Base-by-base conservation (phyloP, 2,888 invertebrate species). In the Lasioglossum marginatum region DNA sequence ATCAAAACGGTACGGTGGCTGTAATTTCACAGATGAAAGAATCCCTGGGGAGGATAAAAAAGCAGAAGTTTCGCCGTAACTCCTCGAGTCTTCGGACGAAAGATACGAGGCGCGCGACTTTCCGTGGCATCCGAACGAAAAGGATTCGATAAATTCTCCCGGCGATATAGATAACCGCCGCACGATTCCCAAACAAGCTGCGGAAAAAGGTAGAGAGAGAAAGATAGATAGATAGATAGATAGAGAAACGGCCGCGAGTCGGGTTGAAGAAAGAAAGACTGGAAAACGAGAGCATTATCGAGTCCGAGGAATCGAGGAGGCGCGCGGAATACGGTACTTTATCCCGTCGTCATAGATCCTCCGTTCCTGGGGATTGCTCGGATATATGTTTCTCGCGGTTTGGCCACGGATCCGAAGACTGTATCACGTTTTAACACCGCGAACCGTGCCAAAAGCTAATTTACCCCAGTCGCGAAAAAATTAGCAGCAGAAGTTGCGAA, bases 281-380 rank as follows among this genome's bases (percentile, higher is more conserved):
- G 73, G 81, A 85, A 87, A 83, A 82, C 78, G 83, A 87, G 82
- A 88, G 88, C 88, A 89, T 90, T 91, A 89, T 91, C 88, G 89
- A 90, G 85, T 87, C 77, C 72, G 81, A 76, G 87, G 86, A 86
- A 88, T 88, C 83, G 82, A 77, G 86, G 81, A 83, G 87, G 88
- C 84, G 85, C 78, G 73, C 72, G 31, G 78, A 82, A 77, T 73
- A 85, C 83, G 87, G 82, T 86, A 76, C 90, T 90, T 90, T 90
- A 88, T 88, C 87, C 87, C 88, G 72, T 89, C 82, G 86, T 86
- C 87, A 83, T 89, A 88, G 81, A 88, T 89, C 86, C 82, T 86
- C 76, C 87, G 83, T 82, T 72, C 77, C 74, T 80, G 68, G 75
- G 80, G 85, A 78, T 88, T 85, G 79, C 8, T 81, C 87, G 85